Conservation (phyloP, 1,140 invertebrate genomes). For the Nylanderia fulva region DNA sequence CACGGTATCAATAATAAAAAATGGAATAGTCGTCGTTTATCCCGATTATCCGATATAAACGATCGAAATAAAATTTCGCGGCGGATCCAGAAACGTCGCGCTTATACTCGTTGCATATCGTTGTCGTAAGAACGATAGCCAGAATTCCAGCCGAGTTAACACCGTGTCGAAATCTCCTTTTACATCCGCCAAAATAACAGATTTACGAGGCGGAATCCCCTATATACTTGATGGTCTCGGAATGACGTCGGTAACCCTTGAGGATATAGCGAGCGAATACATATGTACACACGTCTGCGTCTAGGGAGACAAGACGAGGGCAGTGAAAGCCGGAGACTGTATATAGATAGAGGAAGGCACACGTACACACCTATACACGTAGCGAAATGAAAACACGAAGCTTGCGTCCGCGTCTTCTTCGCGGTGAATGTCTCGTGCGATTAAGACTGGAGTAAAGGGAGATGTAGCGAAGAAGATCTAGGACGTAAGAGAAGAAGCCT, state of each 20-base stretch:
- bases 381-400: neutral
- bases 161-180: slow-evolving; percentile 49
- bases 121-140: neutral
- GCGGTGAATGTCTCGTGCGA: slow-evolving; percentile 50
- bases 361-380: neutral
- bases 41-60: slow-evolving; percentile 13
- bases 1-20: slow-evolving; percentile 12
- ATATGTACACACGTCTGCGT: neutral
- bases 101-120: neutral
- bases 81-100: neutral
- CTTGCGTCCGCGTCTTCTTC: slow-evolving; percentile 32
- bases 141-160: slow-evolving; percentile 21
- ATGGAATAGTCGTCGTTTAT: neutral
- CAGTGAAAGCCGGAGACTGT: slow-evolving; percentile 14
- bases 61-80: slow-evolving; percentile 7
- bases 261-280: slow-evolving; percentile 33
- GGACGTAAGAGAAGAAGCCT: slow-evolving; percentile 54
- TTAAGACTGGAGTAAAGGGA: slow-evolving; percentile 35
- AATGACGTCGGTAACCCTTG: slow-evolving; percentile 36
- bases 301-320: too few species aligned
- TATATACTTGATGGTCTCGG: slow-evolving; percentile 13
- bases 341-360: neutral
- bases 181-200: slow-evolving; percentile 60
- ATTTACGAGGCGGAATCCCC: slow-evolving; percentile 60
- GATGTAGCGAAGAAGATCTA: slow-evolving; percentile 7